Percentiles rank a stretch among this genome's conserved stretches.
These are phyloP conservation scores for Apoda limacodes DNA, from an alignment of 2,888 invertebrate species.

Conservation along the genomic window DNA sequence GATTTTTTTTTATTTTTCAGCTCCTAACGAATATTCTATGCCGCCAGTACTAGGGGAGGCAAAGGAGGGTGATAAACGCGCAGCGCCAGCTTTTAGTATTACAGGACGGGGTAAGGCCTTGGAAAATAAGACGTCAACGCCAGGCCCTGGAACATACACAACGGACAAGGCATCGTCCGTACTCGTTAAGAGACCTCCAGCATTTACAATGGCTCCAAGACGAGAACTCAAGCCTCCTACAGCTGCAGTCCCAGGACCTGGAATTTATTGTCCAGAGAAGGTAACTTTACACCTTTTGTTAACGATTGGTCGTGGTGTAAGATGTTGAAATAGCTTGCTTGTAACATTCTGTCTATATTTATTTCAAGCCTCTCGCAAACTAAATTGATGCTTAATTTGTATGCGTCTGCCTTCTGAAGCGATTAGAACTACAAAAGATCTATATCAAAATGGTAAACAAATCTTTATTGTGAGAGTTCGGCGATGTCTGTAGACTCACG, in stretches of 20 bases:
- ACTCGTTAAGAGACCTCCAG: conserved; percentile 72
- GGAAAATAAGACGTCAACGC: conserved; percentile 62
- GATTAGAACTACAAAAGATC: too few relatives aligned
- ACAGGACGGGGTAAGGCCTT: conserved; percentile 80
- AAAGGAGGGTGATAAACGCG: conserved; percentile 66
- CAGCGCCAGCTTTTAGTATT: conserved; percentile 90
- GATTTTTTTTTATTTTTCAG: conserved; percentile 58
- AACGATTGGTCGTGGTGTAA: too few relatives aligned
- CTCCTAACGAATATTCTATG: conserved; percentile 90
- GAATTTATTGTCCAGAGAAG: conserved; percentile 76
- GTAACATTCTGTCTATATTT: too few relatives aligned
- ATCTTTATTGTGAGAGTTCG: too few relatives aligned
- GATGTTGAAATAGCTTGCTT: too few relatives aligned
- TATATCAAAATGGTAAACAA: too few relatives aligned
- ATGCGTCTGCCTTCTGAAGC: too few relatives aligned
- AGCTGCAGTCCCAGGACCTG: conserved; percentile 67
- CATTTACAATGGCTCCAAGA: conserved; percentile 85
- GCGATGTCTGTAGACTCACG: too few relatives aligned
- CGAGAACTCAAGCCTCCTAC: conserved; percentile 46
- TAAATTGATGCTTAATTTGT: too few relatives aligned
- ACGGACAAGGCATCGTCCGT: conserved; percentile 66
- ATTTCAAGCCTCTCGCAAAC: too few relatives aligned
- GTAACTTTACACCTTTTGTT: too few relatives aligned
- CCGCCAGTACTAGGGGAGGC: conserved; percentile 79
- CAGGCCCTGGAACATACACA: conserved; percentile 85